A percentile compares a stretch with the other conserved stretches of the same genome.
Conservation (phyloP, 2,113 vertebrate species). For the Dicentrarchus labrax region DNA sequence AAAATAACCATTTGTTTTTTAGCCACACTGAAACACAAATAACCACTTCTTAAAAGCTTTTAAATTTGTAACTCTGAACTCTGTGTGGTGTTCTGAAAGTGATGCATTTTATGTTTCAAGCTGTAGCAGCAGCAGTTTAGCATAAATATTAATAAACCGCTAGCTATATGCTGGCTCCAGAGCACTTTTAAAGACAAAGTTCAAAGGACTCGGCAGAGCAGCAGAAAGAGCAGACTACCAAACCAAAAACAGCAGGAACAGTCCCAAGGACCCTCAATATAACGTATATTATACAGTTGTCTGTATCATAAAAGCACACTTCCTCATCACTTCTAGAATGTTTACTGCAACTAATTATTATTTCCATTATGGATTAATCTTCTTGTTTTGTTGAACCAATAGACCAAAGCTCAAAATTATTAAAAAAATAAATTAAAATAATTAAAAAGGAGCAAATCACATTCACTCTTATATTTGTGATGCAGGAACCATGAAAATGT, state of each 20-base stretch:
- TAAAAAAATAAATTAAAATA: no score
- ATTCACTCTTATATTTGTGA: no score
- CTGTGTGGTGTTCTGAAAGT: constrained; percentile 4
- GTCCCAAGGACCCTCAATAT: neutral
- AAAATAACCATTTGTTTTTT: neutral
- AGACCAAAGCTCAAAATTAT: no score
- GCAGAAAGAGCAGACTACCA: neutral
- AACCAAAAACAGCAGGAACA: neutral
- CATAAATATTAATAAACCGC: constrained; percentile 40
- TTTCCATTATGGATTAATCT: no score
- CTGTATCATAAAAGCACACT: neutral
- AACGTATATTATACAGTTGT: neutral
- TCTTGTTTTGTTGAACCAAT: no score
- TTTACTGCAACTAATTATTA: neutral
- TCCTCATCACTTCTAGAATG: neutral
- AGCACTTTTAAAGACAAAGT: constrained; percentile 37
- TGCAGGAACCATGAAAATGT: no score
- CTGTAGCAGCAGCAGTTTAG: constrained; percentile 13
- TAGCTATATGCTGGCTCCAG: no score
- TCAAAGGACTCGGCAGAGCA: constrained; percentile 23
- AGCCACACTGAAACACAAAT: constrained; percentile 2
- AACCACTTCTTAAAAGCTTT: neutral
- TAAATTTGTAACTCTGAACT: neutral
- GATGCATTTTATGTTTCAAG: constrained; percentile 27
- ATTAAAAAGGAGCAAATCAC: no score